Base-by-base conservation (phyloP, 1,140 invertebrate species). In the Drosophila nigrodunni region DNA sequence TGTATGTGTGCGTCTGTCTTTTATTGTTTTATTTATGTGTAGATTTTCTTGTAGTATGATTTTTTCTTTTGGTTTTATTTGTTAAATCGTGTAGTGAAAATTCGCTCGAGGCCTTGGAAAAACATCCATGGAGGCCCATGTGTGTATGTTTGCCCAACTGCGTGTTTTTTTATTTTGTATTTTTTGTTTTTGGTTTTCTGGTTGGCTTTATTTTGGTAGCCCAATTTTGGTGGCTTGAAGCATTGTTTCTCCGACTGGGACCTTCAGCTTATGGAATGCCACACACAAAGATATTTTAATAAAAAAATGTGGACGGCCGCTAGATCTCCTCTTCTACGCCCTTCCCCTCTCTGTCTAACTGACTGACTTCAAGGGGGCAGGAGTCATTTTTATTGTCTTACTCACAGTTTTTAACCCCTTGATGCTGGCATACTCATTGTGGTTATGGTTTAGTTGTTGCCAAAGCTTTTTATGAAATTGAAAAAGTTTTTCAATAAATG, bases 11-110 rank as follows among this genome's bases (percentile, higher is more conserved):
- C 77, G 68, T 74, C 65, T 49, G 83, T 61, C 66, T 83, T 88
- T 89, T 88, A 88, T 88, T 88, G 85, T 88, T 88, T 88, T 88
- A 88, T 88, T 88, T 88, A 77, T 88, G 69, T 80, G 79, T 65
- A 87, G 82, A 88, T 88, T 81, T 82, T 76, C 62, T 61, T 76
- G 60, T 66, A 88, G 34, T 69, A 39, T 76, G 78, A 80, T 83
- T 83, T 83, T 77, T 50, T 47, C 37, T 47, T 54, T 66, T 65
- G 70, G 77, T 88, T 89, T 88, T 88, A 88, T 88, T 88, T 88
- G 83, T 85, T 88, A 88, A 88, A 89, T 83, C 89, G 85, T 89
- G 77, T 88, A 83, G 83, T 89, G 80, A 89, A 88, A 88, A 89
- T 83, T 88, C 70, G 83, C 83, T 73, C 70, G 74, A 88, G 83